Evolutionary conservation across 2,797 vertebrate species (phyloP).

Genomic region (Falco concolor): DNA sequence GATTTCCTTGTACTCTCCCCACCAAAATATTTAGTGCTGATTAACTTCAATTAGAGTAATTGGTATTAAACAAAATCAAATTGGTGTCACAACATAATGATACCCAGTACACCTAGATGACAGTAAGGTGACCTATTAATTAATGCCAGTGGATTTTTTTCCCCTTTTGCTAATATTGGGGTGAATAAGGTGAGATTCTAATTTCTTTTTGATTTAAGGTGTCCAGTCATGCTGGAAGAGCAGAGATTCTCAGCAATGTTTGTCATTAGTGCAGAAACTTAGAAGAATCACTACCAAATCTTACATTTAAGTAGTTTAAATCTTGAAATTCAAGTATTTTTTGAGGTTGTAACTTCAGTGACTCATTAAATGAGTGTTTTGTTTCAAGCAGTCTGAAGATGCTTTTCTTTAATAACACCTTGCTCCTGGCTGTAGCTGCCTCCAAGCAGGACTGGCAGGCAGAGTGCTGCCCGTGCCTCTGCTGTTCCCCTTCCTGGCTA

Average conservation of each 20-base stretch:
- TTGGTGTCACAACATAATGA: too few relatives aligned
- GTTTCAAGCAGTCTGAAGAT: neutral
- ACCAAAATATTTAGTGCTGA: neutral
- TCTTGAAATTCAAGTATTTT: neutral
- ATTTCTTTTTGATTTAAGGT: neutral
- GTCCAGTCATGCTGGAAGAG: neutral
- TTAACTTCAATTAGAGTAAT: neutral
- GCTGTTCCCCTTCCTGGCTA: neutral
- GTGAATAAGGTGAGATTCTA: neutral
- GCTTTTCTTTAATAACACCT: neutral
- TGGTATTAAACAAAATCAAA: neutral
- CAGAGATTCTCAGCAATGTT: neutral
- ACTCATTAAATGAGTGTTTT: neutral
- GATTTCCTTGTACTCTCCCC: neutral
- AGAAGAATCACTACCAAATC: neutral
- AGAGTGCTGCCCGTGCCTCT: too few relatives aligned
- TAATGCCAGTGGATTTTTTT: neutral
- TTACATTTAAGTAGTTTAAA: neutral
- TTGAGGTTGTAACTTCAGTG: neutral
- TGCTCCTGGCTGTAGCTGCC: neutral
- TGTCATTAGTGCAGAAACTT: neutral
- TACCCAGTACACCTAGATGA: too few relatives aligned
- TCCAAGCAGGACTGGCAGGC: neutral
- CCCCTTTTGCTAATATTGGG: neutral
- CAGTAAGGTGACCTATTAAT: neutral